Evolutionary conservation across 37 sponge, comb jelly and placozoan species (phyloP).

Genomic region (Halisarca cf. caerulea): DNA sequence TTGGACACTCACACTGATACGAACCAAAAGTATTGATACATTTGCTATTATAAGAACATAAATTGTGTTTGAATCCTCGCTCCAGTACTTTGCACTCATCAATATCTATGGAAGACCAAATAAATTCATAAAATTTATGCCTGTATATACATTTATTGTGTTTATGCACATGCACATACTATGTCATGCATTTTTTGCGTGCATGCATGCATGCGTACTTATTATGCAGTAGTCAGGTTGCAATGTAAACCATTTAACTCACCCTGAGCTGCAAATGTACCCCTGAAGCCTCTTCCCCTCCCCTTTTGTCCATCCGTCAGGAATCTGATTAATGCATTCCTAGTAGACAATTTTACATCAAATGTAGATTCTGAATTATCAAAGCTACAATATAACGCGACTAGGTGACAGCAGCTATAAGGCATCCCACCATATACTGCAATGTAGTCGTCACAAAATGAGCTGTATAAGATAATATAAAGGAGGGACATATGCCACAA

Average conservation of each 20-base stretch:
- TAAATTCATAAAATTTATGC: not conserved
- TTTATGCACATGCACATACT: not conserved
- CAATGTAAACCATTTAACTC: no score
- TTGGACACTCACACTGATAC: not conserved
- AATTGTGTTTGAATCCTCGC: not conserved
- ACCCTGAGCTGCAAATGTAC: not conserved
- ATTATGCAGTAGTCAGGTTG: not conserved
- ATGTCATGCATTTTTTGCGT: not conserved
- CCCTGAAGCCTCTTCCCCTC: not conserved
- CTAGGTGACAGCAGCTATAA: no score
- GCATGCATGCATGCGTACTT: not conserved
- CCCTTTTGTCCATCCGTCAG: not conserved
- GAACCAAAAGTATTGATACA: not conserved
- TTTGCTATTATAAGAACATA: no score
- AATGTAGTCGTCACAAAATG: no score
- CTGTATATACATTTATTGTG: not conserved
- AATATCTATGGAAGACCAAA: not conserved
- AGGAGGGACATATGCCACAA: no score
- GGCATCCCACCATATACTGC: no score
- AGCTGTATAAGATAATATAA: no score
- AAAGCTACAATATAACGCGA: no score
- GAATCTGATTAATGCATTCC: not conserved
- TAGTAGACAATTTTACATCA: no score
- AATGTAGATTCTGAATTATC: no score
- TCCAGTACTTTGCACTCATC: not conserved